Base-by-base conservation (phyloP, 2,888 invertebrate genomes). In the Andrena flavipes region DNA sequence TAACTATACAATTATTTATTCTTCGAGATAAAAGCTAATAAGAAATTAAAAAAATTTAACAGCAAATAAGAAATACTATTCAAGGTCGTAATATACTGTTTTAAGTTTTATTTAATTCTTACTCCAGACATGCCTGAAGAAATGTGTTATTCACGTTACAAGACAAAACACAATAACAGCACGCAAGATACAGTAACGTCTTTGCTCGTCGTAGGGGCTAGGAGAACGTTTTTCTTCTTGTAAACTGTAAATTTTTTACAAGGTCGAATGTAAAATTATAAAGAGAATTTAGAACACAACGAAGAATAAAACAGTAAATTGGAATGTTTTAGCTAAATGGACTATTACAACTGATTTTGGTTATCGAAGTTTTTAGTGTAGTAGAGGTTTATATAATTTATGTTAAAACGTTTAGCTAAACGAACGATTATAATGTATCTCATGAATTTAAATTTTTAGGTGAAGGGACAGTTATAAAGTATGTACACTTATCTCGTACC, bases 131-230 rank as follows among this genome's bases (percentile, higher is more conserved):
- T 0, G 23, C 0, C 23, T 10, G 20, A 8, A 20, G 23, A 56
- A 56, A 26, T 23, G 23, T 56, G 23, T 13, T 13, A 56, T 56
- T 20, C 26, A 23, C 10, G 23, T 56, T 26, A 56, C 23, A 26
- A 26, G 56, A 26, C 62, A 56, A 56, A 56, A 56, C 56, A 26
- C 4, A 26, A 56, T 26, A 56, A 56, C 56, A 56, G 10, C 56
- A 26, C 26, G 56, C 8, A 8, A 56, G 26, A 56, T 56, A 56
- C 26, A 23, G 23, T 4, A 26, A 20, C 23, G 20, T 26, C 10
- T 56, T 56, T 56, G 4, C 56, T 56, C 23, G 56, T 26, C 23
- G 10, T 4, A 13, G 0, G 13, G 56, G 10, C 54, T 10, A 26
- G 4, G 4, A 26, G 4, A 4, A 56, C 10, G 23, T 54, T 54